Percentiles rank a stretch among this genome's conserved stretches.
Conservation (phyloP, 2,888 invertebrate species). For the Leptopilina syphax region DNA sequence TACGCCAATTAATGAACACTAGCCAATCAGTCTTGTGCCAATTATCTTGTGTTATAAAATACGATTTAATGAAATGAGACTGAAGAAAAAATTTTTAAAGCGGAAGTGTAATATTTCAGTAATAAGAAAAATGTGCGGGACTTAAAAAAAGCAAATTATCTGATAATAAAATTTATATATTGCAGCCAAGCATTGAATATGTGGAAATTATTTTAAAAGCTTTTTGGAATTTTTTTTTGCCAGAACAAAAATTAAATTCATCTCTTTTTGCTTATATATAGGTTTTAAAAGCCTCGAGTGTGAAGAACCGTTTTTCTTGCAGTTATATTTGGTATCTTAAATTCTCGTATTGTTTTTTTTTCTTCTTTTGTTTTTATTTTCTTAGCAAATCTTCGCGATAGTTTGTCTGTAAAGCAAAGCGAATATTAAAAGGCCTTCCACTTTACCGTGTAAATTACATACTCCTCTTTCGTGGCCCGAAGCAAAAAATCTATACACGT, state of each 20-base stretch:
- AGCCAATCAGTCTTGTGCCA: too few species aligned
- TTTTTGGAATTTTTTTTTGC: neutral
- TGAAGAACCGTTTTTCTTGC: neutral
- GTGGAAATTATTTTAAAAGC: constrained; percentile 11
- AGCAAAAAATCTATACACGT: neutral
- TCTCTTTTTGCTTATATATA: neutral
- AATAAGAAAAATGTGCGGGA: too few species aligned
- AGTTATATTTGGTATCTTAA: constrained; percentile 1
- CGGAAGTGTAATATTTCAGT: too few species aligned
- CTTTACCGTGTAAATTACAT: constrained; percentile 57
- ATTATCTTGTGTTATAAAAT: too few species aligned
- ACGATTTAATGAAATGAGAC: too few species aligned
- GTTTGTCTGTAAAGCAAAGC: constrained; percentile 40
- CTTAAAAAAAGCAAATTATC: neutral
- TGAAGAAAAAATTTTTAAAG: too few species aligned
- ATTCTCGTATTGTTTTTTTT: neutral
- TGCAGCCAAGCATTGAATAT: neutral
- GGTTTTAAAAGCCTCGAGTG: neutral
- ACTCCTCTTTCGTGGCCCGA: constrained; percentile 17
- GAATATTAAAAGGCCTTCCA: constrained; percentile 53
- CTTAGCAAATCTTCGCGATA: neutral
- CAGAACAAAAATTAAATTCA: neutral
- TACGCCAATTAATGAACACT: neutral
- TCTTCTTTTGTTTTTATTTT: too few species aligned
- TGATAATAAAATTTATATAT: neutral